Evolutionary conservation across 1,140 invertebrate genomes (phyloP), one percentile per base, ranked within the genome.

Genomic region (Acromyrmex heyeri): DNA sequence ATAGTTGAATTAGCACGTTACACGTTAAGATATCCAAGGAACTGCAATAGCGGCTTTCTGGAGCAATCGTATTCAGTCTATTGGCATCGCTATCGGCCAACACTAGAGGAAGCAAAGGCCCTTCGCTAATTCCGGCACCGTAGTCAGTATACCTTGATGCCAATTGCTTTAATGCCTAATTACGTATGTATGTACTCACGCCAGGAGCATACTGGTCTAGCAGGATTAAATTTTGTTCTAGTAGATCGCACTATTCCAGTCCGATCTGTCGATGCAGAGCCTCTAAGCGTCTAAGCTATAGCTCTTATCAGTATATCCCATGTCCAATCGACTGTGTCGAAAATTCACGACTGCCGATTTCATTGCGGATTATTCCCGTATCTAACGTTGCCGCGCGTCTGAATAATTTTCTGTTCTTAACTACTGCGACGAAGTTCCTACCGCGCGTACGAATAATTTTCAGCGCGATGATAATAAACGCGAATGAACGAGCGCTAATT

Each of bases 91-190:
- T 30, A 18, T 38, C 70, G 12, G 34, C 70, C 12, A 69, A 50
- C 48, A 59, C n/a, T 53, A 44, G 44, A 30, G 30, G 27, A 14
- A 21, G 38, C 50, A 65, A 82, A 87, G 87, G 85, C 55, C 48
- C 61, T 12, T 38, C 12, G 59, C 30, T 89, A 83, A 87, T 89
- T 70, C 77, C 57, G 38, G 3, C 30, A 30, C 77, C 16, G 1
- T 64, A 67, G 34, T 50, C 16, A 48, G 21, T 59, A 18, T 48
- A 72, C 30, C 78, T 82, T 48, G 85, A 70, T 62, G 65, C 86
- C 44, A 61, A 78, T 59, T 78, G 77, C 82, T 34, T 70, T 91
- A 91, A 91, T 90, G 61, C 86, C 72, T 78, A 59, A 91, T 90
- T 81, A 85, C 72, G 70, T 91, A 90, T 90, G 88, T 82, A 72